Conservation (phyloP, 2,113 vertebrate species). For the Centrocercus urophasianus region DNA sequence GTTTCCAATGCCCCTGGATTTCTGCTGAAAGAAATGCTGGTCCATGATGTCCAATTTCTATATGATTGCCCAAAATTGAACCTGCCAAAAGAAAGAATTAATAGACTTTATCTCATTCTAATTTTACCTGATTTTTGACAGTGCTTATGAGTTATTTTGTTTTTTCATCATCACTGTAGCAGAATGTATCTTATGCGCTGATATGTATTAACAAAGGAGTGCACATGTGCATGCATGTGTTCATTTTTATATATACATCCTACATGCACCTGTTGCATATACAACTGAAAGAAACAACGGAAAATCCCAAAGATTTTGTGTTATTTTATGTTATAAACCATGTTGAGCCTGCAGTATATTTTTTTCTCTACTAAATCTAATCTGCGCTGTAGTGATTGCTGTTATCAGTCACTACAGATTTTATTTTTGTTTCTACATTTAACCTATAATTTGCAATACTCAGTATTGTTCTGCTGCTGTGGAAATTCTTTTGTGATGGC, state of each 20-base stretch:
- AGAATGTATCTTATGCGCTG: background rate
- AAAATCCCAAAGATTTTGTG: background rate
- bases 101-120: background rate
- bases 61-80: background rate
- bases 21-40: background rate
- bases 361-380: background rate
- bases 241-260: background rate
- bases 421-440: background rate
- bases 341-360: background rate
- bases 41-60: background rate
- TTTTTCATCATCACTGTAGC: background rate
- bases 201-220: accelerated
- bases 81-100: background rate
- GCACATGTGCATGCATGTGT: accelerated
- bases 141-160: background rate
- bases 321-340: background rate
- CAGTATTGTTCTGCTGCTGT: background rate
- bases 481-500: background rate
- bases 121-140: background rate
- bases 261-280: background rate
- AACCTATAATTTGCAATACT: background rate
- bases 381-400: background rate
- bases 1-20: background rate
- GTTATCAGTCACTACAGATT: background rate
- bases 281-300: background rate